Evolutionary conservation across 2,888 invertebrate species (phyloP).

Genomic region (Minunthozetes semirufus): DNA sequence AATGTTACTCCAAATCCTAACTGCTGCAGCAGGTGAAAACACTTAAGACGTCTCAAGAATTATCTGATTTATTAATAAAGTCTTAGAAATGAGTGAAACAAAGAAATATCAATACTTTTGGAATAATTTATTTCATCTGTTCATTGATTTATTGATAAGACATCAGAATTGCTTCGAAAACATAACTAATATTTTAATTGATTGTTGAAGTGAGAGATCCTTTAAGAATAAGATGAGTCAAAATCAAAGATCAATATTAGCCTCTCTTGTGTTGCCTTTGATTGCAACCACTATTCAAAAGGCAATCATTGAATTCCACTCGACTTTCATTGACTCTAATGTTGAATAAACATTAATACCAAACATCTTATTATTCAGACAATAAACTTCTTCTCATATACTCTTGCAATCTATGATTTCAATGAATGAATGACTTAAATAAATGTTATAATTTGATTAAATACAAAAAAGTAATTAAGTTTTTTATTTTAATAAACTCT

Average conservation of each 20-base stretch:
- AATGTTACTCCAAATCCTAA: background rate
- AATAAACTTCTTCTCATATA: background rate
- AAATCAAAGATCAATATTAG: background rate
- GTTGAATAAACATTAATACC: background rate
- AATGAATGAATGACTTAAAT: background rate
- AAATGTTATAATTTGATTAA: background rate
- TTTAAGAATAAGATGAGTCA: background rate
- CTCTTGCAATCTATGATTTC: background rate
- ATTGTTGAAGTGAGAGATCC: conserved; percentile 21
- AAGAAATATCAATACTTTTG: conserved; percentile 10
- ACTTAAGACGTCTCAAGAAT: background rate
- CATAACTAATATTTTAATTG: background rate
- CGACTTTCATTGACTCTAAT: background rate
- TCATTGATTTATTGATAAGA: too few species aligned
- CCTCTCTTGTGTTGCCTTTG: background rate
- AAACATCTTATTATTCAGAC: background rate
- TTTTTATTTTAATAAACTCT: background rate
- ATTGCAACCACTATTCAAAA: background rate
- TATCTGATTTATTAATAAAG: too few species aligned
- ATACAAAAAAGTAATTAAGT: background rate
- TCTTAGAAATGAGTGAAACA: background rate
- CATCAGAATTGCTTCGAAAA: background rate
- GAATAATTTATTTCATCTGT: background rate
- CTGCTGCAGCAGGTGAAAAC: background rate
- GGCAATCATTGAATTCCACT: background rate